These are phyloP conservation scores for Aphaenogaster floridana DNA, from an alignment of 1,140 invertebrate genomes.

Conservation along the genomic window DNA sequence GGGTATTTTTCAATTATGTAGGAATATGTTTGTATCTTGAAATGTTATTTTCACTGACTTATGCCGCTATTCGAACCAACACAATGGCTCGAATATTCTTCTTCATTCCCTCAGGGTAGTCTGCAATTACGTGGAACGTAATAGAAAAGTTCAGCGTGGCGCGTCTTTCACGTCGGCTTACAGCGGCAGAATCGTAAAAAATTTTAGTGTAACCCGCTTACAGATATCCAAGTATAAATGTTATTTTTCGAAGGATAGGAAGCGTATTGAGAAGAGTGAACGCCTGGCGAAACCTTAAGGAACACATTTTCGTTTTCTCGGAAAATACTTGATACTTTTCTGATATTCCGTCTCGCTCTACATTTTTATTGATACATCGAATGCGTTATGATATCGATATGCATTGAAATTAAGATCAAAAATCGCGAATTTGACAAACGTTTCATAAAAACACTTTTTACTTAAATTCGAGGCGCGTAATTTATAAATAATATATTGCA, in stretches of 20 bases:
- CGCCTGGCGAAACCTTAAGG: not conserved
- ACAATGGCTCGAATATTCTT: not conserved
- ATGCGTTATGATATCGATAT: not conserved
- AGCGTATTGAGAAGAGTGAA: not conserved
- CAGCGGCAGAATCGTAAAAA: constrained; percentile 15
- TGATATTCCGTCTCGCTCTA: not conserved
- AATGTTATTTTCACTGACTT: constrained; percentile 6
- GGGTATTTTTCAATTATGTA: not conserved
- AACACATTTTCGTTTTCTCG: constrained; percentile 11
- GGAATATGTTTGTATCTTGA: not conserved
- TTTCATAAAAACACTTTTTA: not conserved
- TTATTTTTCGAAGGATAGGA: constrained; percentile 31
- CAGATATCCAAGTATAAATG: not conserved
- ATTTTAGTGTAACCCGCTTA: constrained; percentile 34
- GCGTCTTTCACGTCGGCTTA: not conserved
- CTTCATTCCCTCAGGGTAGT: not conserved
- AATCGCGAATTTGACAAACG: not conserved
- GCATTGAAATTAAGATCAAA: constrained; percentile 1
- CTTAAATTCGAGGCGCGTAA: not conserved
- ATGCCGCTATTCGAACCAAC: not conserved
- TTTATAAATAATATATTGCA: not conserved
- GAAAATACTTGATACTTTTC: not conserved
- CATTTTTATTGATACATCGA: not conserved
- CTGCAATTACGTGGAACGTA: constrained; percentile 5
- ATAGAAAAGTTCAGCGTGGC: not conserved